Base-by-base conservation (phyloP, 1,140 invertebrate genomes). In the Doryteuthis pealeii region DNA sequence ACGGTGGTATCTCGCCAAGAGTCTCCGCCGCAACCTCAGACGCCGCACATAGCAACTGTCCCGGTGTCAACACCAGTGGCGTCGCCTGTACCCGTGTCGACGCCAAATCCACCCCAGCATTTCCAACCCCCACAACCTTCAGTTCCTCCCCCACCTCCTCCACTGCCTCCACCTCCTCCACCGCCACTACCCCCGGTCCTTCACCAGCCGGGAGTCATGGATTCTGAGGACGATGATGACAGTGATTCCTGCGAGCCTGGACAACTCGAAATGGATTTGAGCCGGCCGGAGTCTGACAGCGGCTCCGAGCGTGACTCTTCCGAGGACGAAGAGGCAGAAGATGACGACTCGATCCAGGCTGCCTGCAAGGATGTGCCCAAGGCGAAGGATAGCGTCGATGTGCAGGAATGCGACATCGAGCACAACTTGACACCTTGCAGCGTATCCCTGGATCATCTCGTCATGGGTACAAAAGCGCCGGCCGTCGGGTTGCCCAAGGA, bases 391-490 rank as follows among this genome's bases (percentile, higher is more conserved):
- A 22, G 26, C 1, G 72, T 69, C 32, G 75, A 75, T 31, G 58
- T 70, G 32, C 71, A 69, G 69, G 71, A 69, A 73, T 74, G 77
- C 78, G 73, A 76, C 49, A 62, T 54, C 14, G 18, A n/a, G 26
- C 54, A 62, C 54, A n/a, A 22, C 18, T 62, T 62, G 6, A 22
- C 18, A 28, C 54, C 54, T 62, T 62, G 54, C 54, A 62, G 54
- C 1, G 54, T 62, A 8, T 62, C 54, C 5, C 26, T 62, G 5
- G 54, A 62, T 18, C 18, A 62, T 62, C 26, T 62, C 6, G 26
- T 62, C 22, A 62, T 62, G 54, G 54, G 18, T 22, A 22, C 54
- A 4, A 62, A 62, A 62, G 54, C 26, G 18, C 54, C 18, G 1
- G 18, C 54, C 12, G 22, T 49, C 45, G 22, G 12, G 12, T 28